Conservation (phyloP, 2,797 vertebrate genomes). For the Clarias platycephalus region DNA sequence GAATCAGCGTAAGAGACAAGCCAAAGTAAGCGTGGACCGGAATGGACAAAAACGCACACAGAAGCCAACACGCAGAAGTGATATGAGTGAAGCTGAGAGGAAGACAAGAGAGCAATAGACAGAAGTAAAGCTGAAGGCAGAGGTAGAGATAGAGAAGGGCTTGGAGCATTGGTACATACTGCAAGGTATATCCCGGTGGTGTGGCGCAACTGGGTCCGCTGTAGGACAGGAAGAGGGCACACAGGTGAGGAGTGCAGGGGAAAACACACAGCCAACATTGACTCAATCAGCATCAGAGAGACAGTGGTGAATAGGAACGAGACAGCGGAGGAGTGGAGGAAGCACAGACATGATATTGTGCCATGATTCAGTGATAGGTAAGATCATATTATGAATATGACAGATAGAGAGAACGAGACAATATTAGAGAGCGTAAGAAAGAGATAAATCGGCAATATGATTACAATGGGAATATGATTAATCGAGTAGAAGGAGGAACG, state of each 20-base stretch:
- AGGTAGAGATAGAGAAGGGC: conserved; percentile 50
- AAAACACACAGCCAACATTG: conserved; percentile 69
- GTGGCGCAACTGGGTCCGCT: conserved; percentile 85
- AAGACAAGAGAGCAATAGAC: conserved; percentile 27
- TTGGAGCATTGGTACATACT: conserved; percentile 87
- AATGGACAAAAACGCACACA: conserved; percentile 64
- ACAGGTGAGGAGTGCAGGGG: conserved; percentile 80
- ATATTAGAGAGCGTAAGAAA: background rate
- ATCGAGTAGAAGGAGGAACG: background rate
- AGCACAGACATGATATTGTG: conserved; percentile 36
- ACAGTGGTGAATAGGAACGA: conserved; percentile 16
- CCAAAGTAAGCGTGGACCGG: conserved; percentile 44
- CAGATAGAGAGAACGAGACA: background rate
- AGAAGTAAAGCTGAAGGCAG: conserved; percentile 29
- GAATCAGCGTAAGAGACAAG: conserved; percentile 20
- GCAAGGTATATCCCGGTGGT: conserved; percentile 85
- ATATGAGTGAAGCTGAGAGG: conserved; percentile 45
- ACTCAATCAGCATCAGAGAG: conserved; percentile 53
- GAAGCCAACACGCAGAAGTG: conserved; percentile 58
- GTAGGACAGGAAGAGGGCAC: conserved; percentile 80
- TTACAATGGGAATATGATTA: background rate
- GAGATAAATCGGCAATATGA: background rate
- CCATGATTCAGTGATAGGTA: conserved; percentile 39
- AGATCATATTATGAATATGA: conserved; percentile 9
- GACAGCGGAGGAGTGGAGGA: conserved; percentile 31